These are phyloP conservation scores for Sorex maritimensis DNA, from an alignment of 2,797 vertebrate species.

Conservation along the genomic window DNA sequence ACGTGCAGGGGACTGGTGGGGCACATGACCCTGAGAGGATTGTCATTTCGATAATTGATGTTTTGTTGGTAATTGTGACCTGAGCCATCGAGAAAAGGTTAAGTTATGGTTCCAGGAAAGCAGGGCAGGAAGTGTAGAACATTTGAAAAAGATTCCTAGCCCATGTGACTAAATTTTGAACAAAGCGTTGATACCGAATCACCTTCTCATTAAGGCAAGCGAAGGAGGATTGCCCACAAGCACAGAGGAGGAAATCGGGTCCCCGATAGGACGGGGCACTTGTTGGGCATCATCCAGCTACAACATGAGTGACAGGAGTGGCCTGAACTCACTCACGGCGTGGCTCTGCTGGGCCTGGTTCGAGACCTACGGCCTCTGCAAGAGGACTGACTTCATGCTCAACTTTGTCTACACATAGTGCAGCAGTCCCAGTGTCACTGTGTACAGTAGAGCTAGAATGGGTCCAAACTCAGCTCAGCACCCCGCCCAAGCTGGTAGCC, in stretches of 20 bases:
- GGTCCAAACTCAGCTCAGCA: neutral
- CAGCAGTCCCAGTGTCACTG: neutral
- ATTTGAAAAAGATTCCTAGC: conserved; percentile 44
- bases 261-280: neutral
- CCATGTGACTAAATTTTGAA: neutral
- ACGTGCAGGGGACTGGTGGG: neutral
- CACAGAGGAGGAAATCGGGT: neutral
- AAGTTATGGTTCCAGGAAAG: conserved; percentile 48
- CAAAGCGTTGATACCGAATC: neutral
- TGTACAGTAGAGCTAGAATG: neutral
- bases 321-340: neutral
- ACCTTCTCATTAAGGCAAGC: neutral
- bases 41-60: conserved; percentile 41
- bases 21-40: neutral
- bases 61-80: conserved; percentile 59
- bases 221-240: neutral
- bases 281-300: neutral
- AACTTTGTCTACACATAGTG: neutral
- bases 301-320: neutral
- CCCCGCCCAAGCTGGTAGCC: neutral
- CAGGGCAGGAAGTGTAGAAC: neutral
- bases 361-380: neutral
- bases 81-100: conserved; percentile 59
- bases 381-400: conserved; percentile 11
- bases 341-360: neutral